phyloP scores from a whole-genome alignment of 2,888 invertebrate genomes.

The Odontocolon sp. region DNA sequence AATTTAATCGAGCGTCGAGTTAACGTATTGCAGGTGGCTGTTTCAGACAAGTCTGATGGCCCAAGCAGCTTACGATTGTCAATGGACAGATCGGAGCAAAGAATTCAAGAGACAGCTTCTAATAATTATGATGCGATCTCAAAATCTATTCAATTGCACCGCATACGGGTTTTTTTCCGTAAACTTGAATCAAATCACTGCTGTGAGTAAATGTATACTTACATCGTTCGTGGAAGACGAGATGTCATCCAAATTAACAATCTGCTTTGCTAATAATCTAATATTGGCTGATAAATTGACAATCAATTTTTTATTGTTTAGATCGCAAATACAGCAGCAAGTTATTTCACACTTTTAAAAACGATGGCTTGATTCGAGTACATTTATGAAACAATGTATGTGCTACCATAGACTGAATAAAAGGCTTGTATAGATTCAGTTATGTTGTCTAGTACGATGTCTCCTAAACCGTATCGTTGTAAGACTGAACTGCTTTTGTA shows the following conservation, averaged over 20 bases:
- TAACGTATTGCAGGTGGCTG: not conserved
- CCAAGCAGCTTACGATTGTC: conserved; percentile 57
- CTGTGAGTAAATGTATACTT: conserved; percentile 24
- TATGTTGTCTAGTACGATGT: not conserved
- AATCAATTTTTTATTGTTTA: not conserved
- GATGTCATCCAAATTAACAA: not conserved
- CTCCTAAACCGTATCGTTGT: not conserved
- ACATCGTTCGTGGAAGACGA: no score
- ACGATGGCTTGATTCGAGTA: conserved; percentile 40
- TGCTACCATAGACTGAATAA: not conserved
- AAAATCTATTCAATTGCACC: conserved; percentile 55
- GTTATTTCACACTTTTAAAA: conserved; percentile 54
- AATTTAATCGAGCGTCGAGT: not conserved
- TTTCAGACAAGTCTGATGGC: conserved; percentile 54
- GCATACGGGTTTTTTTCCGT: conserved; percentile 61
- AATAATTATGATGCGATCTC: conserved; percentile 59
- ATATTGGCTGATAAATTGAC: not conserved
- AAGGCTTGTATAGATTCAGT: not conserved
- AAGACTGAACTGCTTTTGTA: not conserved
- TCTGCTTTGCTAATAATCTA: not conserved
- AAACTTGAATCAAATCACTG: conserved; percentile 58
- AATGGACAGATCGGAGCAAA: conserved; percentile 54
- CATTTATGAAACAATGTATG: not conserved
- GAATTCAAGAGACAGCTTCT: conserved; percentile 53
- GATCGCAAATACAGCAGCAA: conserved; percentile 56